Percentiles rank a stretch among this genome's conserved stretches.
Evolutionary conservation across 2,113 vertebrate species (phyloP).

Genomic region (Melanocharis versteri): DNA sequence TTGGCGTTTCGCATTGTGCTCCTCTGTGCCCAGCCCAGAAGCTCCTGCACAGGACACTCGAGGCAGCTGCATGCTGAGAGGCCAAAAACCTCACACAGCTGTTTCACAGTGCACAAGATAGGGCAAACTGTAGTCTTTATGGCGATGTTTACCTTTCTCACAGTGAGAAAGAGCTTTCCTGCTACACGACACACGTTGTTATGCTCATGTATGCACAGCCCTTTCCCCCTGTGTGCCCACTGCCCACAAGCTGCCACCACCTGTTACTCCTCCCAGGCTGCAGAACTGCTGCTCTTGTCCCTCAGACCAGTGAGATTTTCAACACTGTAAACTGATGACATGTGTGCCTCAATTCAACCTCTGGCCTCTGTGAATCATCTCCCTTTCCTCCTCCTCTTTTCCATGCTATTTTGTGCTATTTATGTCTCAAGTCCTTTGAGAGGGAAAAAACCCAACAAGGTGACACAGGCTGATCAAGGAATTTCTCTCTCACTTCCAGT

Average conservation of each 20-base stretch:
- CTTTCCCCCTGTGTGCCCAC: accelerated
- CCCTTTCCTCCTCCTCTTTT: background rate
- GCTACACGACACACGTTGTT: background rate
- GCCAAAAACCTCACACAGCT: background rate
- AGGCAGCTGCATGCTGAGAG: background rate
- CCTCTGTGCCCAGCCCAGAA: background rate
- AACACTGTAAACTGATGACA: background rate
- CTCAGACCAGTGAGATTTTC: background rate
- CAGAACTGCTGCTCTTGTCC: background rate
- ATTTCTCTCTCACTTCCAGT: background rate
- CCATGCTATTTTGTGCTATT: background rate
- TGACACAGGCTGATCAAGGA: background rate
- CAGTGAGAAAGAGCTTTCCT: background rate
- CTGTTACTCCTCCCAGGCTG: background rate
- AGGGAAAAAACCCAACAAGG: background rate
- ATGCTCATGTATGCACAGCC: background rate
- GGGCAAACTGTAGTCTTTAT: background rate
- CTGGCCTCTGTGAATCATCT: background rate
- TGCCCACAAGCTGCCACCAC: background rate
- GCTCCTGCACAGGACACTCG: background rate
- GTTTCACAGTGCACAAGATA: background rate
- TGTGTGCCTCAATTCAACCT: background rate
- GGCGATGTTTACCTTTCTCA: background rate
- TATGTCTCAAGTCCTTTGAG: background rate
- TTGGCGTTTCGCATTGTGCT: accelerated